These are phyloP conservation scores for Adelognathus sp. DNA, from an alignment of 2,888 invertebrate genomes.

Conservation along the genomic window DNA sequence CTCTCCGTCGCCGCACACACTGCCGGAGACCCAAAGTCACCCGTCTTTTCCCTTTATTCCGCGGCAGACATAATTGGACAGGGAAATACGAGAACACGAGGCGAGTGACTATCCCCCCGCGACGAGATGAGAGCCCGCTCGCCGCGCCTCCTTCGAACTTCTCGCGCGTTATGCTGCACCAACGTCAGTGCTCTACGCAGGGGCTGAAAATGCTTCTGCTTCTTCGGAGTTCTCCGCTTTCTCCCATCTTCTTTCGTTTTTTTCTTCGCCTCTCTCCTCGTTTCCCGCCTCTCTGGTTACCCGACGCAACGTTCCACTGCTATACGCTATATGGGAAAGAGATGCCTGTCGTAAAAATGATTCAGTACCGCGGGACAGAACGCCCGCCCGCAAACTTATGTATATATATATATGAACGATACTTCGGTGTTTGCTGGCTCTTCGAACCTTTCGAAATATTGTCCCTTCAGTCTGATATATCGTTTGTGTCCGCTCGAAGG, in stretches of 20 bases:
- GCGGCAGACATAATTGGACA: conserved; percentile 67
- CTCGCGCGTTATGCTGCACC: conserved; percentile 29
- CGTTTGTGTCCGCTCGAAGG: conserved; percentile 11
- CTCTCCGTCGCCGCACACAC: conserved; percentile 37
- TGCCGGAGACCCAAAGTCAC: conserved; percentile 42
- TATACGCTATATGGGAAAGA: conserved; percentile 23
- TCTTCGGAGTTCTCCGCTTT: conserved; percentile 13
- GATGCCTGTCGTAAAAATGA: conserved; percentile 67
- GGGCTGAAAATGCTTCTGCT: conserved; percentile 14
- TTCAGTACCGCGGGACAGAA: conserved; percentile 57
- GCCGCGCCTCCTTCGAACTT: conserved; percentile 32
- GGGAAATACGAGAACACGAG: conserved; percentile 67
- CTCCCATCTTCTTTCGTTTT: conserved; percentile 43
- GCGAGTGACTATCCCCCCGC: conserved; percentile 31
- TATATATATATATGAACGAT: not conserved
- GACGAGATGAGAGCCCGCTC: conserved; percentile 10
- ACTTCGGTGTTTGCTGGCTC: not conserved
- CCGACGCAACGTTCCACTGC: conserved; percentile 32
- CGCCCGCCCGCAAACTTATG: conserved; percentile 24
- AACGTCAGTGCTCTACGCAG: conserved; percentile 2
- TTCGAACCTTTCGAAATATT: conserved; percentile 48
- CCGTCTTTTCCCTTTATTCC: conserved; percentile 62
- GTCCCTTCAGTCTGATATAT: conserved; percentile 43
- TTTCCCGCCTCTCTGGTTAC: conserved; percentile 56
- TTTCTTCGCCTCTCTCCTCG: not conserved